Conservation (phyloP, 2,113 vertebrate species). For the Bos taurus region ARS-UCD2.0 NC_037335.1:60397501-60398000, state of each 20-base stretch:
- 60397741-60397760: not conserved
- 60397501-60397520: not conserved
- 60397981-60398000: not conserved
- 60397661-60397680: not conserved
- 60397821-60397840: not conserved
- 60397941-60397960: not conserved
- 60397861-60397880: not conserved
- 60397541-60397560: not conserved
- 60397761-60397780: not conserved
- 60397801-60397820: not conserved
- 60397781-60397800: not conserved
- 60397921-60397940: not conserved
- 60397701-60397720: not conserved
- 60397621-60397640: not conserved
- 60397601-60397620: not conserved
- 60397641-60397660: not conserved
- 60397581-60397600: not conserved
- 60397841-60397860: not conserved
- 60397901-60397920: not conserved
- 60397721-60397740: not conserved
- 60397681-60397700: not conserved
- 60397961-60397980: not conserved
- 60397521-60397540: not conserved
- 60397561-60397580: not conserved
- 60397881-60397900: not conserved